Conservation (phyloP, 2,888 invertebrate species). For the Tinea pellionella region DNA sequence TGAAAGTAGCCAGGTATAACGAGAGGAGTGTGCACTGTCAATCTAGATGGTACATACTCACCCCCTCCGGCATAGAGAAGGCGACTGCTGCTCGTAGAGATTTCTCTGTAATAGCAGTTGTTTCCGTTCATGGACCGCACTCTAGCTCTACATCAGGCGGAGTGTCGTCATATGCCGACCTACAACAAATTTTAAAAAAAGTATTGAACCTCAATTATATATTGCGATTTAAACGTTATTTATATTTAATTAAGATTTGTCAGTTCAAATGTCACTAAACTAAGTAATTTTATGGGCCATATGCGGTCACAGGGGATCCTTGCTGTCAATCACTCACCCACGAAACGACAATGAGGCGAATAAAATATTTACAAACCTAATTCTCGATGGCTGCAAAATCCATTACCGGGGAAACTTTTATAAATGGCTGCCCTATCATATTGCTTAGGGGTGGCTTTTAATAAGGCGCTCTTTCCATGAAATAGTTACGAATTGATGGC, state of each 20-base stretch:
- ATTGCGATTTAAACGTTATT: background rate
- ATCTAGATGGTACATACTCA: no score
- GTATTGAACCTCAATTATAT: no score
- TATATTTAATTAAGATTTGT: constrained; percentile 12
- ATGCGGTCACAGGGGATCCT: constrained; percentile 32
- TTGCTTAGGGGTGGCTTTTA: constrained; percentile 37
- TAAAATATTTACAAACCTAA: constrained; percentile 65
- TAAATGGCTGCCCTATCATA: constrained; percentile 40
- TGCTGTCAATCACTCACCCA: constrained; percentile 55
- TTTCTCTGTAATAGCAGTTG: no score
- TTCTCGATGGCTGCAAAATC: constrained; percentile 53
- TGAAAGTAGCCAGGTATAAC: no score
- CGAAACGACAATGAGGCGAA: constrained; percentile 44
- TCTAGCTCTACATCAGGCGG: no score
- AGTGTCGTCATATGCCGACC: no score
- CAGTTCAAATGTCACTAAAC: constrained; percentile 19
- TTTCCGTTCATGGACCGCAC: no score
- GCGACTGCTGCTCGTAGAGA: no score
- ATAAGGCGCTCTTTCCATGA: constrained; percentile 37
- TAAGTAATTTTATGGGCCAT: background rate
- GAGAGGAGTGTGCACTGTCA: no score
- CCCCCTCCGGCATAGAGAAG: no score
- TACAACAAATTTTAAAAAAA: no score
- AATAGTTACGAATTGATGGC: constrained; percentile 53
- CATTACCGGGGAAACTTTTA: constrained; percentile 49